These are phyloP conservation scores for Aphaenogaster rudis DNA, from an alignment of 1,140 invertebrate genomes.

Conservation along the genomic window DNA sequence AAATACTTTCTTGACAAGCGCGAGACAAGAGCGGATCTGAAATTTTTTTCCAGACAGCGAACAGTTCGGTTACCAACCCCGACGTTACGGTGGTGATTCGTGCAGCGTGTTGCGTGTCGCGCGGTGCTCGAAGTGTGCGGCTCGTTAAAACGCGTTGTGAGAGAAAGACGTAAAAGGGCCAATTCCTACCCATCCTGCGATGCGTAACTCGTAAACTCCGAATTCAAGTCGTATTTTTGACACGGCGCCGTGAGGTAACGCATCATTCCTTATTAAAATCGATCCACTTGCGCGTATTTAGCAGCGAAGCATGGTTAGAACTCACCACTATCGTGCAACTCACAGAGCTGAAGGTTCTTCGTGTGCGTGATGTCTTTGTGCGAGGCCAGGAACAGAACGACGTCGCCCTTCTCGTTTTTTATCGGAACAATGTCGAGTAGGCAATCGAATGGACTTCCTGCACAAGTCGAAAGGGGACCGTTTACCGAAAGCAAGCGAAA, in stretches of 20 bases:
- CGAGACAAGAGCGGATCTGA: not conserved
- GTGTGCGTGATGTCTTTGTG: slow-evolving; percentile 98
- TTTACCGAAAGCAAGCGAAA: not conserved
- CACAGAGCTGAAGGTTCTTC: slow-evolving; percentile 93
- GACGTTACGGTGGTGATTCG: slow-evolving; percentile 31
- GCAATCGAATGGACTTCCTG: slow-evolving; percentile 97
- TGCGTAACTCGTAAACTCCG: slow-evolving; percentile 31
- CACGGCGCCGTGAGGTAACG: slow-evolving; percentile 31
- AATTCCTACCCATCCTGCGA: slow-evolving; percentile 48
- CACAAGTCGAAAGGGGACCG: slow-evolving; percentile 70
- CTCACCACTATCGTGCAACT: slow-evolving; percentile 94
- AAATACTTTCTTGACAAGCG: not conserved
- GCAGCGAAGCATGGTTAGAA: slow-evolving; percentile 81
- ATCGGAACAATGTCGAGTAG: slow-evolving; percentile 99
- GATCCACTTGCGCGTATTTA: slow-evolving; percentile 67
- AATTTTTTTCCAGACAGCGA: not conserved
- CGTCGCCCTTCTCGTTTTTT: slow-evolving; percentile 99
- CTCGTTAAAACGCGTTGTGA: slow-evolving; percentile 53
- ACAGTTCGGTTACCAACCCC: slow-evolving; percentile 36
- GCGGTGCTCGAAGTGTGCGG: slow-evolving; percentile 63
- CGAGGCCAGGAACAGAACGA: slow-evolving; percentile 97
- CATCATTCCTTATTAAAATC: slow-evolving; percentile 60
- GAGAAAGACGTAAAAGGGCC: slow-evolving; percentile 36
- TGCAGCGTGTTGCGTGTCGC: slow-evolving; percentile 69
- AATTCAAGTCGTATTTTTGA: slow-evolving; percentile 30